Evolutionary conservation across 2,113 vertebrate species (phyloP).

Genomic region (Danio rerio): DNA sequence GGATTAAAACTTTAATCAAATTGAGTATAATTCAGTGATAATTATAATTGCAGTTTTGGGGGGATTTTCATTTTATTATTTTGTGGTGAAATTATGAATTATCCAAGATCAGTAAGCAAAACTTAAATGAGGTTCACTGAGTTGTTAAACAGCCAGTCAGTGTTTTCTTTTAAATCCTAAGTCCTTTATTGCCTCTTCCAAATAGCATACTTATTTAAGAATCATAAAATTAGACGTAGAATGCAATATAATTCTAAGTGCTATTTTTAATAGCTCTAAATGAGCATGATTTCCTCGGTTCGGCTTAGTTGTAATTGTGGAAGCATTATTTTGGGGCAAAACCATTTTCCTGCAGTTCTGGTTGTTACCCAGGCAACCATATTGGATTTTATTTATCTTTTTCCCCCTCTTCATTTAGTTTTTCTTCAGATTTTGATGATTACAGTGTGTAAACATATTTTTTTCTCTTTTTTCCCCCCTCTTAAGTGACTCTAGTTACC

Average conservation of each 20-base stretch:
- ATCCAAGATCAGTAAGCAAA: not conserved
- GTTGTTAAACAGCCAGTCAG: not conserved
- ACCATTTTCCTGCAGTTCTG: conserved; percentile 69
- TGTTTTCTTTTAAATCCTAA: not conserved
- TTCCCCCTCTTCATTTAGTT: conserved; percentile 14
- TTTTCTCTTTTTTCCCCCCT: not conserved
- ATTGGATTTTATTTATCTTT: conserved; percentile 53
- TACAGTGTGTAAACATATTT: not conserved
- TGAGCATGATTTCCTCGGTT: conserved; percentile 69
- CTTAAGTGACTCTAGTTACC: not conserved
- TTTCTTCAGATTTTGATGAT: not conserved
- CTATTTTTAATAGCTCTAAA: conserved; percentile 71
- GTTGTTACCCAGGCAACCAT: conserved; percentile 70
- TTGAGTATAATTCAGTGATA: too few relatives aligned
- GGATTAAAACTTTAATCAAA: too few relatives aligned
- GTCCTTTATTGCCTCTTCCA: conserved; percentile 8
- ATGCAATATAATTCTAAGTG: conserved; percentile 65
- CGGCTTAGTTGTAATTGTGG: conserved; percentile 74
- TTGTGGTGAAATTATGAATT: too few relatives aligned
- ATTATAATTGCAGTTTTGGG: too few relatives aligned
- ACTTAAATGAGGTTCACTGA: not conserved
- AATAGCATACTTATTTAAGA: conserved; percentile 12
- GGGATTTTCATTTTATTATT: too few relatives aligned
- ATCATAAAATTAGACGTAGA: conserved; percentile 37
- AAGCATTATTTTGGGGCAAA: conserved; percentile 70